These are phyloP conservation scores for Lampris megalopsis DNA, from an alignment of 2,113 vertebrate genomes.

Conservation along the genomic window DNA sequence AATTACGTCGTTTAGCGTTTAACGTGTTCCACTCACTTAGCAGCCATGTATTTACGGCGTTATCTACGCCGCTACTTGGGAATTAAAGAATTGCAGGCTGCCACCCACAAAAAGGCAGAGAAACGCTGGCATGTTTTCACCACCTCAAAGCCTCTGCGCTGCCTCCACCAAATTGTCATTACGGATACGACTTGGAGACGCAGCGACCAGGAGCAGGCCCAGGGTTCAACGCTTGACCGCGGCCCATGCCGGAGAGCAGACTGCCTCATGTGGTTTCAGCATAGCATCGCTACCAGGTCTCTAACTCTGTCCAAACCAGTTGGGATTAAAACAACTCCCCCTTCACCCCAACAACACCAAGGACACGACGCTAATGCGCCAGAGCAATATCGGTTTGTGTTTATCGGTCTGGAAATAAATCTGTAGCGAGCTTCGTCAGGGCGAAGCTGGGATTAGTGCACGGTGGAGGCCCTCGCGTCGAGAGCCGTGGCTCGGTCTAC, in stretches of 20 bases:
- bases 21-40: slow-evolving; percentile 59
- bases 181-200: slow-evolving; percentile 1
- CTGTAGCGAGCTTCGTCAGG: slow-evolving; percentile 23
- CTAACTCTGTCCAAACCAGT: slow-evolving; percentile 50
- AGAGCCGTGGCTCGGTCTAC: slow-evolving; percentile 36
- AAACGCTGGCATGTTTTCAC: slow-evolving; percentile 47
- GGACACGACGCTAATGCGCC: slow-evolving; percentile 45
- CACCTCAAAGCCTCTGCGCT: slow-evolving; percentile 31
- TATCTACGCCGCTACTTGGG: slow-evolving; percentile 61
- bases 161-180: not conserved
- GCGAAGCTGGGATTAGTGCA: slow-evolving; percentile 21
- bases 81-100: slow-evolving; percentile 60
- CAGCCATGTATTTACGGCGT: slow-evolving; percentile 56
- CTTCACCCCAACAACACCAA: slow-evolving; percentile 34
- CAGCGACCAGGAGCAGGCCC: slow-evolving; percentile 8
- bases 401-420: slow-evolving; percentile 63
- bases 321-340: slow-evolving; percentile 23
- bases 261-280: slow-evolving; percentile 29
- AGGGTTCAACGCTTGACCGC: not conserved
- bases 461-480: not conserved
- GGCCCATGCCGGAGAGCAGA: slow-evolving; percentile 1
- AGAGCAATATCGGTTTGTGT: slow-evolving; percentile 49
- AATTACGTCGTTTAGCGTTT: slow-evolving; percentile 67
- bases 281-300: slow-evolving; percentile 34
- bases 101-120: slow-evolving; percentile 59